Conservation (phyloP, 2,113 vertebrate genomes). For the Lophotis ruficrista region DNA sequence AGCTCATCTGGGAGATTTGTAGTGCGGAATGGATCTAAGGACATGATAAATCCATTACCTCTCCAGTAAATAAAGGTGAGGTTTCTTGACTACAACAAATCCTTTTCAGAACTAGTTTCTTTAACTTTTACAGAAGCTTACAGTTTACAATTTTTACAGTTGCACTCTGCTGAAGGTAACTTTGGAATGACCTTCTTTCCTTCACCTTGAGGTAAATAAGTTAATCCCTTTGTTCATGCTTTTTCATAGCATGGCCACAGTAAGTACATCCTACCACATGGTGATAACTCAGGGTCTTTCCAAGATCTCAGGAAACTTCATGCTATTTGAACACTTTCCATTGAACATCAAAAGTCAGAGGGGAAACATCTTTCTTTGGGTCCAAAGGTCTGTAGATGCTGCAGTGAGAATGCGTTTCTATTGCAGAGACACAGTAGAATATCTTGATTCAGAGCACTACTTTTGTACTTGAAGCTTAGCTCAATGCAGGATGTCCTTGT, state of each 20-base stretch:
- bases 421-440: not conserved
- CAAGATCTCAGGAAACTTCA: not conserved
- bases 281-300: not conserved
- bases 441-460: not conserved
- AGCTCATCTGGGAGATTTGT: not conserved
- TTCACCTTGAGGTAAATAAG: too few species aligned
- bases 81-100: not conserved
- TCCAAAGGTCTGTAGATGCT: not conserved
- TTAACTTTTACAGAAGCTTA: not conserved
- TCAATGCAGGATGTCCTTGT: not conserved
- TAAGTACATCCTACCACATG: not conserved
- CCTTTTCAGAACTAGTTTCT: not conserved
- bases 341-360: not conserved
- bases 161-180: not conserved
- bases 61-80: not conserved
- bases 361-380: not conserved
- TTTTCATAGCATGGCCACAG: not conserved
- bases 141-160: not conserved
- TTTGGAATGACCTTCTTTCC: not conserved
- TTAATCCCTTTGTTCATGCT: not conserved
- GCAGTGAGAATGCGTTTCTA: not conserved
- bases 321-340: not conserved
- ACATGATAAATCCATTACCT: not conserved
- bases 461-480: not conserved
- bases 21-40: not conserved